A percentile compares a stretch with the other conserved stretches of the same genome.
Evolutionary conservation across 2,113 vertebrate species (phyloP).

Genomic region (Ursus arctos): DNA sequence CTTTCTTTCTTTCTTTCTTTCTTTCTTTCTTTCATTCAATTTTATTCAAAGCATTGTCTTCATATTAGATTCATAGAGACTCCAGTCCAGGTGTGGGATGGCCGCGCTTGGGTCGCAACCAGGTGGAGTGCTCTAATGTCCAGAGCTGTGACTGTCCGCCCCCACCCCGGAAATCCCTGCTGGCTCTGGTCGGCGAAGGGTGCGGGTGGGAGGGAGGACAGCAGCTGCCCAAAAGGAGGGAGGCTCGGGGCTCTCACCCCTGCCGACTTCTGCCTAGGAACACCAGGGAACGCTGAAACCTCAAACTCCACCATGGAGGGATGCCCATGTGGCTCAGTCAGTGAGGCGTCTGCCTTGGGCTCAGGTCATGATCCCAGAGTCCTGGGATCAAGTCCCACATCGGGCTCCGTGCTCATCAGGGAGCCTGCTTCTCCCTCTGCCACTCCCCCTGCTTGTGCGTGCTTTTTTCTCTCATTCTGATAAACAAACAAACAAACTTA

Average conservation of each 20-base stretch:
- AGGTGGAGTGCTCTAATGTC: too few species aligned
- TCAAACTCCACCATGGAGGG: not conserved
- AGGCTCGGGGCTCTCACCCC: not conserved
- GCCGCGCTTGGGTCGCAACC: not conserved
- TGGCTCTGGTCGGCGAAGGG: not conserved
- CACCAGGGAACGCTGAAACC: not conserved
- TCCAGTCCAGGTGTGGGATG: not conserved
- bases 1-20: not conserved
- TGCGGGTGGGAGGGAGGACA: fast-evolving
- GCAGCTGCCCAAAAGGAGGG: not conserved
- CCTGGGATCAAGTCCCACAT: too few species aligned
- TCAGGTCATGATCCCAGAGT: too few species aligned
- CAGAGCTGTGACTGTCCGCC: not conserved
- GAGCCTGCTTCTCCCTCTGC: too few species aligned
- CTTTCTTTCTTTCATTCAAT: not conserved
- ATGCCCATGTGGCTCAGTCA: too few species aligned
- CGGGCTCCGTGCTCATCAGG: too few species aligned
- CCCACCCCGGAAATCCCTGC: not conserved
- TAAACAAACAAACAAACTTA: too few species aligned
- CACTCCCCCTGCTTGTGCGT: too few species aligned
- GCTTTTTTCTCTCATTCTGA: too few species aligned
- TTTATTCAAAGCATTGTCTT: not conserved
- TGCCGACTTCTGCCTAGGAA: not conserved
- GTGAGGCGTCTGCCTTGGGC: too few species aligned
- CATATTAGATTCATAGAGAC: not conserved